A percentile compares a stretch with the other conserved stretches of the same genome.
These are phyloP conservation scores for Mythimna impura DNA, from an alignment of 2,888 invertebrate genomes.

Conservation along the genomic window DNA sequence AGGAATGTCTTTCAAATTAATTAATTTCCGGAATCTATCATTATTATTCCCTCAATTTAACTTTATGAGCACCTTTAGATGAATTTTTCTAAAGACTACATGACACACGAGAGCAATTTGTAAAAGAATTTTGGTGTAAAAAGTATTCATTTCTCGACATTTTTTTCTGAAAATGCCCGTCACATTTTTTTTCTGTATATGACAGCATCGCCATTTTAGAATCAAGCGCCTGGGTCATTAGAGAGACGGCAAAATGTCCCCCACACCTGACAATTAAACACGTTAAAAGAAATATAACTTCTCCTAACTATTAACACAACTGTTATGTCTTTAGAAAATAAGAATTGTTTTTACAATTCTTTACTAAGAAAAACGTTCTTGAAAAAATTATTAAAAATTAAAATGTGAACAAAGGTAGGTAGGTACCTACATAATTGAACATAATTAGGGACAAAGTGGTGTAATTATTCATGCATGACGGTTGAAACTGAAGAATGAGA, in stretches of 20 bases:
- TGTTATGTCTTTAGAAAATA: not conserved
- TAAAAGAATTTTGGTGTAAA: not conserved
- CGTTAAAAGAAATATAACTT: slow-evolving; percentile 9
- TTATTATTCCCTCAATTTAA: slow-evolving; percentile 2
- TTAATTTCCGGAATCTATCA: not conserved
- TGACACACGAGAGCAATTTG: not conserved
- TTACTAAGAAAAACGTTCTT: not conserved
- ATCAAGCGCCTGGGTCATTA: slow-evolving; percentile 3
- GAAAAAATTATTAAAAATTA: not conserved
- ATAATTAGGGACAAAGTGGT: slow-evolving; percentile 17
- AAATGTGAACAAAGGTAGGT: not conserved
- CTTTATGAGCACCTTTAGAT: not conserved
- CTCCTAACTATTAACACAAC: slow-evolving; percentile 17
- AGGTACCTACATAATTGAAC: not conserved
- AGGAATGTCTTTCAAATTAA: not conserved
- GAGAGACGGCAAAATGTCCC: not conserved
- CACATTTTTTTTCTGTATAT: slow-evolving; percentile 3
- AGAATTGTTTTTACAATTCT: slow-evolving; percentile 1
- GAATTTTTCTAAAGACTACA: not conserved
- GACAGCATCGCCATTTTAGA: slow-evolving; percentile 7
- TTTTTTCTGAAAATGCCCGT: not conserved
- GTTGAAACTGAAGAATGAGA: not conserved
- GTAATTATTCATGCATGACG: slow-evolving; percentile 8
- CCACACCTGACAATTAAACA: slow-evolving; percentile 18
- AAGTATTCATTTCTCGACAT: not conserved